Evolutionary conservation across 2,888 invertebrate species (phyloP).

Genomic region (Arrhopalites spinosus): DNA sequence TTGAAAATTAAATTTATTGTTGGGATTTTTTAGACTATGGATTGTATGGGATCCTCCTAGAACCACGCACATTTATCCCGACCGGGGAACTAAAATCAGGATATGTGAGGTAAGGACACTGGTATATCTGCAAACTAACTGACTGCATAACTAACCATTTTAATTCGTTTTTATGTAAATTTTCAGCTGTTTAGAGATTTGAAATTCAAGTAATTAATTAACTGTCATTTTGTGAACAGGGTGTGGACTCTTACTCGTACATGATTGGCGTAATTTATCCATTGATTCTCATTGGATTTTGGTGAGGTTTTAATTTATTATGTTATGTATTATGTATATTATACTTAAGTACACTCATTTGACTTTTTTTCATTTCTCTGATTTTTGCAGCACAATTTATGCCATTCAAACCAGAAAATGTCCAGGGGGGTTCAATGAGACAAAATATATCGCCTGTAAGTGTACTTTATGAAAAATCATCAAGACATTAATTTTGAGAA

Average conservation of each 20-base stretch:
- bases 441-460: constrained; percentile 62
- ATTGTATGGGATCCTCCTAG: constrained; percentile 61
- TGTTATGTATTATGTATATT: no score
- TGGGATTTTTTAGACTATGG: constrained; percentile 61
- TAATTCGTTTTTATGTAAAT: neutral
- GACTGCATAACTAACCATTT: neutral
- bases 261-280: constrained; percentile 63
- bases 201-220: no score
- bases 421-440: constrained; percentile 67
- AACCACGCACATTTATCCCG: constrained; percentile 60
- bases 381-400: constrained; percentile 62
- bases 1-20: no score
- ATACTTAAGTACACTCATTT: no score
- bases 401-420: constrained; percentile 66
- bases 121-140: neutral
- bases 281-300: constrained; percentile 63
- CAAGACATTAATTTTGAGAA: no score
- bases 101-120: constrained; percentile 58
- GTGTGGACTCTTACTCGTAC: constrained; percentile 63
- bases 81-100: constrained; percentile 58
- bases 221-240: constrained; percentile 56
- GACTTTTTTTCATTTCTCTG: no score
- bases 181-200: neutral
- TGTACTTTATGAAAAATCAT: no score
- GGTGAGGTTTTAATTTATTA: no score